Evolutionary conservation across 2,888 invertebrate genomes (phyloP).

Genomic region (Drosophila recens): DNA sequence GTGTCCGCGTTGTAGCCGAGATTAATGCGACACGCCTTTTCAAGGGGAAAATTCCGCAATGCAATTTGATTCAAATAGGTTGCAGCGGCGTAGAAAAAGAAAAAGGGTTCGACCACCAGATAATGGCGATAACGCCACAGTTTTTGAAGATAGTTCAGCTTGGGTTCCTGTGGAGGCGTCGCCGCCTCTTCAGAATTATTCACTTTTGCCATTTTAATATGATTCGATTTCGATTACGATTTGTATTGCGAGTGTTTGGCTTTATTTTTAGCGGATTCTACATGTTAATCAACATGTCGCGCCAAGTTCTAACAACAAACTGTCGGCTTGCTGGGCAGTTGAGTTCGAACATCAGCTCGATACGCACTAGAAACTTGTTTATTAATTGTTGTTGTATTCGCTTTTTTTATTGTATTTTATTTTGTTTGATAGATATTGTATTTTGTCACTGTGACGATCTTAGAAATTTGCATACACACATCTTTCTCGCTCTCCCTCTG

Average conservation of each 20-base stretch:
- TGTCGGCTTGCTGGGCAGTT: constrained; percentile 43
- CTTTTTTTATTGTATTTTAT: constrained; percentile 9
- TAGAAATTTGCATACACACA: constrained; percentile 48
- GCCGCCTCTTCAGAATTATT: constrained; percentile 34
- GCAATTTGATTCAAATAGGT: constrained; percentile 83
- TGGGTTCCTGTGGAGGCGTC: constrained; percentile 46
- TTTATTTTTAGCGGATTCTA: constrained; percentile 30
- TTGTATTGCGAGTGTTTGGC: constrained; percentile 15
- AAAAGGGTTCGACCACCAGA: constrained; percentile 83
- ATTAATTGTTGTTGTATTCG: constrained; percentile 53
- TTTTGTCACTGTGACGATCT: constrained; percentile 54
- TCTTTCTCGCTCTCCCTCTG: constrained; percentile 1
- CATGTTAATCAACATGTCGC: constrained; percentile 63
- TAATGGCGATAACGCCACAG: constrained; percentile 82
- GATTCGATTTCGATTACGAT: background rate
- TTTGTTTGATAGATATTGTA: constrained; percentile 49
- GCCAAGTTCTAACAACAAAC: constrained; percentile 72
- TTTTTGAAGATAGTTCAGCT: constrained; percentile 79
- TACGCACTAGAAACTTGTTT: constrained; percentile 78
- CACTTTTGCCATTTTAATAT: constrained; percentile 53
- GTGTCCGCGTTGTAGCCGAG: constrained; percentile 80
- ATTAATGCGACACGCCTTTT: constrained; percentile 85
- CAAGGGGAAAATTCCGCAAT: constrained; percentile 83
- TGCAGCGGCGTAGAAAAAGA: constrained; percentile 84
- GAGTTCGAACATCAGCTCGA: constrained; percentile 41